Percentiles rank a stretch among this genome's conserved stretches.
phyloP scores from a whole-genome alignment of 2,888 invertebrate species.

The Harmothoe impar region DNA sequence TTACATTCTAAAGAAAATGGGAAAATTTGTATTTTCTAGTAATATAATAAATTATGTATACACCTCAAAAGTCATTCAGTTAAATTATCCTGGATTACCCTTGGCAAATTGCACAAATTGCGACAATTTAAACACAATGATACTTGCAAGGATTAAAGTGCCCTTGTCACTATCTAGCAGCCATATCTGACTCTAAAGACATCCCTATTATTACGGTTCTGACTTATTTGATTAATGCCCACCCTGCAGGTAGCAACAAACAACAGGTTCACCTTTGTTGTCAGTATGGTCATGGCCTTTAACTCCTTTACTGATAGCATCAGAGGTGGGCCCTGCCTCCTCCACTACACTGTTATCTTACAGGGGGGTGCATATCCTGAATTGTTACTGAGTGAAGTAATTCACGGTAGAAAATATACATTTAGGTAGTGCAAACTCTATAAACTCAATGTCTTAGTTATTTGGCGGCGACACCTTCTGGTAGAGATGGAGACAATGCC shows the following conservation, averaged over 20 bases:
- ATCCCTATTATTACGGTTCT: background rate
- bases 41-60: no score
- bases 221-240: background rate
- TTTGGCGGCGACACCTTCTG: no score
- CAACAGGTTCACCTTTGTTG: background rate
- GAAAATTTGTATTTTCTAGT: no score
- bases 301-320: slow-evolving; percentile 10
- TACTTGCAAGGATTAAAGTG: no score
- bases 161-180: background rate
- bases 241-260: background rate
- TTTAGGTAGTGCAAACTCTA: no score
- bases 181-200: background rate
- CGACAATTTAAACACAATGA: background rate
- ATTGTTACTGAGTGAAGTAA: background rate
- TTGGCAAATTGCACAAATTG: background rate
- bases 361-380: background rate
- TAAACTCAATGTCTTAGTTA: no score
- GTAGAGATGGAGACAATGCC: no score
- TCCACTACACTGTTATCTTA: background rate
- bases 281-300: background rate
- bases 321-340: background rate
- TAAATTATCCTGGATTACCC: no score
- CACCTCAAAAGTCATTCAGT: no score
- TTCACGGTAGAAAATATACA: no score
- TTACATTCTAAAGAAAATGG: no score